Evolutionary conservation across 2,888 invertebrate genomes (phyloP).

Genomic region (Trachelus stipa): DNA sequence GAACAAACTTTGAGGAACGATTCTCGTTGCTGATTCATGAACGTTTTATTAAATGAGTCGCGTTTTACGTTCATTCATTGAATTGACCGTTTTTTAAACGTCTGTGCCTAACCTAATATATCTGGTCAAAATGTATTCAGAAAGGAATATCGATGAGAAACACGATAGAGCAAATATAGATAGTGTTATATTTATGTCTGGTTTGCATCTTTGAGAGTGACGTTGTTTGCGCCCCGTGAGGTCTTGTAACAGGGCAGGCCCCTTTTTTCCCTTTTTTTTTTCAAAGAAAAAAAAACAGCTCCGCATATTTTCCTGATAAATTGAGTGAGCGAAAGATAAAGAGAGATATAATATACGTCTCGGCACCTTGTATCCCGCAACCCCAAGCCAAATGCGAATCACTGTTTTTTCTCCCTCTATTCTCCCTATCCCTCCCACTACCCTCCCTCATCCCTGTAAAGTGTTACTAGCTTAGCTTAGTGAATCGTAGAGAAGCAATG

Average conservation of each 20-base stretch:
- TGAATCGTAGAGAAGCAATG: conserved; percentile 51
- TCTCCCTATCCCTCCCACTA: conserved; percentile 30
- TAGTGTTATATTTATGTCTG: conserved; percentile 57
- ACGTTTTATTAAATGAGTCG: background rate
- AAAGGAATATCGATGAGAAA: conserved; percentile 19
- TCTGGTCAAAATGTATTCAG: conserved; percentile 48
- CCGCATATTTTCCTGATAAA: background rate
- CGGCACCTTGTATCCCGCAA: background rate
- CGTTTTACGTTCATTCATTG: conserved; percentile 18
- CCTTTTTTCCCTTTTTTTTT: conserved; percentile 44
- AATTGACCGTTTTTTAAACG: conserved; percentile 40
- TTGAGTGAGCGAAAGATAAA: background rate
- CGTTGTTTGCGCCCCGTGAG: conserved; percentile 54
- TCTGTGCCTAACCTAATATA: conserved; percentile 49
- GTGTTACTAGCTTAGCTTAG: conserved; percentile 61
- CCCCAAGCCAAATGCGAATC: background rate
- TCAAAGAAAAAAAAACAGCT: background rate
- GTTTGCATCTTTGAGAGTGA: conserved; percentile 56
- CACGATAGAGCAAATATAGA: conserved; percentile 45
- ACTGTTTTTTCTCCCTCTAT: conserved; percentile 14
- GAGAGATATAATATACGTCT: background rate
- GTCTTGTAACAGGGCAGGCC: conserved; percentile 62
- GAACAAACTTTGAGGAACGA: background rate
- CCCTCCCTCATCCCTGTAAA: conserved; percentile 38
- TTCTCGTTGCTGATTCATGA: background rate